phyloP scores from a whole-genome alignment of 1,140 invertebrate genomes.

The Drosophila ambigua region DNA sequence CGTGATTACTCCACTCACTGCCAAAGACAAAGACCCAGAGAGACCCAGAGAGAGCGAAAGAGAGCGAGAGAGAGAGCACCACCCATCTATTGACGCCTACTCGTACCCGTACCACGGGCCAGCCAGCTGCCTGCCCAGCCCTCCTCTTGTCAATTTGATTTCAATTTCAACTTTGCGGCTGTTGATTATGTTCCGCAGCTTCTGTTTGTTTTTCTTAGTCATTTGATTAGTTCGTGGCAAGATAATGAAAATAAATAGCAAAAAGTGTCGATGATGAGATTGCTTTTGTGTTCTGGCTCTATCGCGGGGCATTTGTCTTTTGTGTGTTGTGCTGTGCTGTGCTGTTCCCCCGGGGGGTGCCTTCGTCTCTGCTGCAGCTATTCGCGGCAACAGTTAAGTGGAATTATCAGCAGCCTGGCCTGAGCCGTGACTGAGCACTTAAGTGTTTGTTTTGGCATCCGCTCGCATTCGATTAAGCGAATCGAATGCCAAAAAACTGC shows the following conservation, averaged over 20 bases:
- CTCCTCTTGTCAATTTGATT: slow-evolving; percentile 61
- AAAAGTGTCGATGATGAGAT: slow-evolving; percentile 62
- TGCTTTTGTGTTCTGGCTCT: slow-evolving; percentile 41
- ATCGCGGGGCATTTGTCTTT: background rate
- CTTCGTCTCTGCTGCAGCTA: too few relatives aligned
- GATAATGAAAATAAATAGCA: slow-evolving; percentile 62
- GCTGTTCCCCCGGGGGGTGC: too few relatives aligned
- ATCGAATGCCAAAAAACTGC: too few relatives aligned
- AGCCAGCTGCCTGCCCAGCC: background rate
- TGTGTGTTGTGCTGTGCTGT: slow-evolving; percentile 2
- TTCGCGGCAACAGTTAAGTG: too few relatives aligned
- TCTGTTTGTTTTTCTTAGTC: slow-evolving; percentile 44
- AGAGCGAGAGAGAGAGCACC: too few relatives aligned
- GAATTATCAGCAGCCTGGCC: too few relatives aligned
- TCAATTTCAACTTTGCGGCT: slow-evolving; percentile 59
- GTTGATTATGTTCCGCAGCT: slow-evolving; percentile 35
- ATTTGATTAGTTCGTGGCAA: slow-evolving; percentile 55
- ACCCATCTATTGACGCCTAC: too few relatives aligned
- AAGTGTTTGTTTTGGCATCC: too few relatives aligned
- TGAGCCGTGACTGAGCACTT: too few relatives aligned
- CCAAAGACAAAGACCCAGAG: too few relatives aligned
- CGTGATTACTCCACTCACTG: background rate
- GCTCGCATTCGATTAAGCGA: too few relatives aligned
- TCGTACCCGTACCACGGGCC: background rate
- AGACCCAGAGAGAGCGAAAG: too few relatives aligned